Evolutionary conservation across 2,113 vertebrate species (phyloP).

Genomic region (Alces alces): DNA sequence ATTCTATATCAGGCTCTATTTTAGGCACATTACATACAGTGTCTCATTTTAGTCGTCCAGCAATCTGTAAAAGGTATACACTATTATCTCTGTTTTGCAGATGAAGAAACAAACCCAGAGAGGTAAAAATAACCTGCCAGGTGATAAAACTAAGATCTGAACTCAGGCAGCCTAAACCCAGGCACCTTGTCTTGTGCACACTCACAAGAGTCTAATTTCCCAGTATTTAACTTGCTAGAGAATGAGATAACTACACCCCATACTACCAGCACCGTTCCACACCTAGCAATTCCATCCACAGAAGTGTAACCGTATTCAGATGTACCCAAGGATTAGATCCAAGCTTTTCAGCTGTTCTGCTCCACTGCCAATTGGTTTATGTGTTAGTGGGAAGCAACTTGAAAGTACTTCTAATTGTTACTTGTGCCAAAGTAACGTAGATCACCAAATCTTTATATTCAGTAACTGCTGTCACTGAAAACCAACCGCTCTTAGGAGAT

Average conservation of each 20-base stretch:
- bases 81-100: not conserved
- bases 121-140: not conserved
- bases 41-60: constrained; percentile 8
- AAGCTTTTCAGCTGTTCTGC: not conserved
- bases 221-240: not conserved
- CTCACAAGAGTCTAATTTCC: not conserved
- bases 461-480: not conserved
- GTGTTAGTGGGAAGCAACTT: not conserved
- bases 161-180: not conserved
- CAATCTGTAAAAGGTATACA: not conserved
- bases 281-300: not conserved
- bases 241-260: not conserved
- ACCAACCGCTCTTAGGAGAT: not conserved
- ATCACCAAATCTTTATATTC: not conserved
- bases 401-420: not conserved
- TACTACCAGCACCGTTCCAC: not conserved
- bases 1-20: not conserved
- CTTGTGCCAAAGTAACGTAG: not conserved
- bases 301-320: not conserved
- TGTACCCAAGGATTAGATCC: not conserved
- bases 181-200: not conserved
- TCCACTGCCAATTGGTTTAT: not conserved
- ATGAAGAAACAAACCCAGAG: not conserved
- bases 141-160: not conserved
- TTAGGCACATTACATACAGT: not conserved